A percentile compares a stretch with the other conserved stretches of the same genome.
Evolutionary conservation across 1,140 invertebrate species (phyloP).

Genomic region (Hycleus cichorii): DNA sequence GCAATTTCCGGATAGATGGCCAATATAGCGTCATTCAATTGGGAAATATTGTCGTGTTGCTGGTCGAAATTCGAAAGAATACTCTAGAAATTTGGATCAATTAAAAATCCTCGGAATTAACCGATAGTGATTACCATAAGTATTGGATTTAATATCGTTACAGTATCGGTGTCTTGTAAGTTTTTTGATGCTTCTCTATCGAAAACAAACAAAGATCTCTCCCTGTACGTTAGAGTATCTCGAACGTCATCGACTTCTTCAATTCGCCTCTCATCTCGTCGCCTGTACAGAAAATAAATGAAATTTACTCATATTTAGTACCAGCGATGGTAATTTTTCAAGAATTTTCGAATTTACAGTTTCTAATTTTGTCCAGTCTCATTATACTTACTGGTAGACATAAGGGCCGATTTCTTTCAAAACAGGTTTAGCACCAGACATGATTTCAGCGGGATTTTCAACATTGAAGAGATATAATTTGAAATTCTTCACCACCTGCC

Average conservation of each 20-base stretch:
- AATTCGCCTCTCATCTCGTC: background rate
- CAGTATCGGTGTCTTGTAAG: background rate
- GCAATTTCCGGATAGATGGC: background rate
- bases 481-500: background rate
- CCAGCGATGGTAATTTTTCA: no score
- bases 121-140: background rate
- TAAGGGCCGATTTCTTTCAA: constrained; percentile 1
- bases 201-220: background rate
- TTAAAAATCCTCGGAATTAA: no score
- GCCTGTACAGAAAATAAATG: background rate
- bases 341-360: no score
- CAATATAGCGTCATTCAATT: background rate
- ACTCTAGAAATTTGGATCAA: no score
- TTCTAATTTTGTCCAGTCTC: no score
- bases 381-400: background rate
- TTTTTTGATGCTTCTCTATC: background rate
- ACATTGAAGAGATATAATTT: constrained; percentile 3
- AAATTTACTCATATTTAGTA: no score
- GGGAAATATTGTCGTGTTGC: no score
- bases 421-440: background rate
- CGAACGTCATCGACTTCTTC: background rate
- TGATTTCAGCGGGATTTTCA: background rate
- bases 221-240: background rate
- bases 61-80: no score
- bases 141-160: background rate